Percentiles rank a stretch among this genome's conserved stretches.
Conservation (phyloP, 2,797 vertebrate genomes). For the Sylvilagus floridanus region DNA sequence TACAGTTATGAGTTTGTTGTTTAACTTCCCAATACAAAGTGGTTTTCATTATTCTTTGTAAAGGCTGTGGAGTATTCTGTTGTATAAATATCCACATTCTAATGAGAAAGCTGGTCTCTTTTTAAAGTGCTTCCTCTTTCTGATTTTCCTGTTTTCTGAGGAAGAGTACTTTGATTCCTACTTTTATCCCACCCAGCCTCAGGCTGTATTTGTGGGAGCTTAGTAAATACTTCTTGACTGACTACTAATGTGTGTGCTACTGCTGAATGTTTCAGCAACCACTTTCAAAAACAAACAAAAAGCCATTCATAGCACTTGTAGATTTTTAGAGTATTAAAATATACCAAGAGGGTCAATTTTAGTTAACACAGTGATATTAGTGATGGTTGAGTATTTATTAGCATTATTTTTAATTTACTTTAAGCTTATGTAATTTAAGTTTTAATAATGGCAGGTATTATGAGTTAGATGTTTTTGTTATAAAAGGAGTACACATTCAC, state of each 20-base stretch:
- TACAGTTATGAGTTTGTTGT: neutral
- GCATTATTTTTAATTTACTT: neutral
- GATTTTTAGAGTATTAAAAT: neutral
- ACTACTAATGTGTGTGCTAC: neutral
- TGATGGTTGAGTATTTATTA: conserved; percentile 11
- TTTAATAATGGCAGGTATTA: neutral
- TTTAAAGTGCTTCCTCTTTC: neutral
- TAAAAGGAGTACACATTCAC: neutral
- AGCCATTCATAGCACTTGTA: neutral
- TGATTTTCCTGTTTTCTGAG: neutral
- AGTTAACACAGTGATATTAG: neutral
- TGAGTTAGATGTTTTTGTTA: neutral
- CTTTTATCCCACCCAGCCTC: neutral
- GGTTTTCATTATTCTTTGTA: neutral
- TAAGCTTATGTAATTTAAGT: neutral
- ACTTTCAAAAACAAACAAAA: neutral
- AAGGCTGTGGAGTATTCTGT: neutral
- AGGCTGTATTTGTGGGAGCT: neutral
- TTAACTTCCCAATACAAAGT: neutral
- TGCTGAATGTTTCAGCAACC: neutral
- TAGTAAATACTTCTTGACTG: neutral
- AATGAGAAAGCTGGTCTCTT: neutral
- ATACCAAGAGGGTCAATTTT: neutral
- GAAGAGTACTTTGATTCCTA: neutral
- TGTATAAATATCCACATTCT: neutral